These are phyloP conservation scores for Flabesymbios commensalis DNA, from an alignment of 2,888 invertebrate genomes.

Conservation along the genomic window DNA sequence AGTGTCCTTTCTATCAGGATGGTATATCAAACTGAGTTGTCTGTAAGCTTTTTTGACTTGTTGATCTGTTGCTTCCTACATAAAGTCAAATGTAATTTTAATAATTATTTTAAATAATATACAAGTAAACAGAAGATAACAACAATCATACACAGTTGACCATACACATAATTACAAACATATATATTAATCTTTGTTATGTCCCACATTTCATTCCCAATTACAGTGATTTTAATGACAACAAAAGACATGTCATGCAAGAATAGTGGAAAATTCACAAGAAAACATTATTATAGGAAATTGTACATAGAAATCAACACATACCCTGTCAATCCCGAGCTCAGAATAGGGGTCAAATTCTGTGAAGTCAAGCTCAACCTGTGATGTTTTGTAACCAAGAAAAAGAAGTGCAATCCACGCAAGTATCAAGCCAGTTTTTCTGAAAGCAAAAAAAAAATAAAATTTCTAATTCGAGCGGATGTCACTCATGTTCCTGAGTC, in stretches of 20 bases:
- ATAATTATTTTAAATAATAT: not conserved
- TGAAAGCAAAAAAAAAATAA: conserved; percentile 53
- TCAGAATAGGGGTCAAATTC: conserved; percentile 99
- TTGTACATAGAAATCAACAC: too few species aligned
- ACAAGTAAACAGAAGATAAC: too few species aligned
- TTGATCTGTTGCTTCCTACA: conserved; percentile 77
- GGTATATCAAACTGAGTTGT: conserved; percentile 86
- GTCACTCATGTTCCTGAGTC: too few species aligned
- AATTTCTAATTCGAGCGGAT: not conserved
- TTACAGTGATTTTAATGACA: too few species aligned
- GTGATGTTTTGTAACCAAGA: conserved; percentile 70
- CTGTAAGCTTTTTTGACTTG: conserved; percentile 96
- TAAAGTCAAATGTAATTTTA: not conserved
- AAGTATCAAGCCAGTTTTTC: conserved; percentile 67
- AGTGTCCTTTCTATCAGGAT: conserved; percentile 82
- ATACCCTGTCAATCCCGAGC: conserved; percentile 80
- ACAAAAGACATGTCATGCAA: too few species aligned
- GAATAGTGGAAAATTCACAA: too few species aligned
- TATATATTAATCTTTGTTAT: too few species aligned
- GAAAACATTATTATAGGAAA: too few species aligned
- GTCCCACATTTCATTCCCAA: too few species aligned
- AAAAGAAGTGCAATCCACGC: conserved; percentile 63
- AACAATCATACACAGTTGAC: too few species aligned
- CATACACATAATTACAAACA: too few species aligned
- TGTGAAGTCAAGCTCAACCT: conserved; percentile 96